Base-by-base conservation (phyloP, 2,113 vertebrate species). In the Paratilapia polleni region DNA sequence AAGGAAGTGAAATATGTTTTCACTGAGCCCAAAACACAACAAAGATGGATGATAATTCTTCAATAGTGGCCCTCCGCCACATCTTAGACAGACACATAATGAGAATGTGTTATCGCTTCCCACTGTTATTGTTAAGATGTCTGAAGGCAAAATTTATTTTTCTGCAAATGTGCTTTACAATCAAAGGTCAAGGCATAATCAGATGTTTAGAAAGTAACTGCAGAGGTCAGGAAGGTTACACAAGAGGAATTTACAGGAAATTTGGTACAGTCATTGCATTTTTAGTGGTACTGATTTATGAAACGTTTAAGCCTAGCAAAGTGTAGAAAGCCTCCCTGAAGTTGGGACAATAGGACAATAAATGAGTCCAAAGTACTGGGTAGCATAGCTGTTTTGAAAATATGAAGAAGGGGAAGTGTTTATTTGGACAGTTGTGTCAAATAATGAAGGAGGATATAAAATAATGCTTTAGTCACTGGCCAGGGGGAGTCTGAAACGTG, bases 1-100 rank as follows among this genome's bases (percentile, higher is more conserved):
- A 73, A 82, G 84, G 87, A 93, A 90, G 84, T 68, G 57, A 83
- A 90, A 87, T 80, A 77, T 58, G 80, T 86, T 91, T 89, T 82
- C 77, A 85, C 64, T 8, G 54, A 61, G 88, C 79, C 88, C 84
- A 87, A 90, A 86, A 87, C 77, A 87, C 83, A 85, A 93, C 75
- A 90, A 87, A 93, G 92, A 94, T 92, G 87, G 87, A 93, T 90
- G 92, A 93, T 89, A 88, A 91, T 84, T 88, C 83, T 90, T 93
- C 91, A 92, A 93, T 91, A 73, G 90, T 90, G 92, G 93, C 93
- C 31, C 86, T 78, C 17, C 1, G 93, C 91, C 93, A 95, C 89
- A 61, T 92, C 68, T 88, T 20, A 80, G 85, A 87, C 80, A 82
- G 81, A 84, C 81, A 82, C 80, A 89, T 87, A 88, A 91, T 87